Base-by-base conservation (phyloP, 2,113 vertebrate species). In the Boulengeromyrus knoepffleri region DNA sequence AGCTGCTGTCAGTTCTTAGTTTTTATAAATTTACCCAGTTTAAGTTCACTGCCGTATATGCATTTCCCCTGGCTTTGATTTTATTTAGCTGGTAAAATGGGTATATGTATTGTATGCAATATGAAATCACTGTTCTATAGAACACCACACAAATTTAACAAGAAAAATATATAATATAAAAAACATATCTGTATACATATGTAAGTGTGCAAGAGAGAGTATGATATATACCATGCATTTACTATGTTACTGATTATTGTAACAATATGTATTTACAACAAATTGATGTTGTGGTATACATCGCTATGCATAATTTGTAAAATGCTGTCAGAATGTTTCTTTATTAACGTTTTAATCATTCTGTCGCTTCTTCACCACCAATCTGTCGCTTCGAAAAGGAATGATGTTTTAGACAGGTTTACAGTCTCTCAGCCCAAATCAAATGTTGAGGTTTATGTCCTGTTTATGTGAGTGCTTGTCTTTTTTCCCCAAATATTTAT, bases 401-500 rank as follows among this genome's bases (percentile, higher is more conserved):
- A 80, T 17, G 70, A 77, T 58, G 58, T 56, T 24, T n/a, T 21
- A 46, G 21, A 45, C 12, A 47, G 2, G 39, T 7, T 46, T 36
- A 36, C 50, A 31, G 39, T 45, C 53, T 62, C 45, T 85, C 9
- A 88, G n/a, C 46, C 47, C 13, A 58, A 47, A 50, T 47, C 21
- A 58, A 15, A 58, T 13, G 85, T 77, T 87, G 56, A 74, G 13
- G n/a, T 56, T 56, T 56, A 7, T 74, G 62, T 90, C 53, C 42
- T 31, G 47, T 89, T 84, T 58, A 53, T 88, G 85, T 87, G 10
- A 46, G 42, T 70, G 85, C 47, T 87, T 77, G 19, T 87, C 45
- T 87, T 80, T 70, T 47, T 70, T 19, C 9, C 58, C 85, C 19
- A 90, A 74, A 53, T n/a, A 87, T 87, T 87, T 90, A 74, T 53